Percentiles rank a stretch among this genome's conserved stretches.
Conservation (phyloP, 1,140 invertebrate genomes). For the Muscidifurax raptorellus region DNA sequence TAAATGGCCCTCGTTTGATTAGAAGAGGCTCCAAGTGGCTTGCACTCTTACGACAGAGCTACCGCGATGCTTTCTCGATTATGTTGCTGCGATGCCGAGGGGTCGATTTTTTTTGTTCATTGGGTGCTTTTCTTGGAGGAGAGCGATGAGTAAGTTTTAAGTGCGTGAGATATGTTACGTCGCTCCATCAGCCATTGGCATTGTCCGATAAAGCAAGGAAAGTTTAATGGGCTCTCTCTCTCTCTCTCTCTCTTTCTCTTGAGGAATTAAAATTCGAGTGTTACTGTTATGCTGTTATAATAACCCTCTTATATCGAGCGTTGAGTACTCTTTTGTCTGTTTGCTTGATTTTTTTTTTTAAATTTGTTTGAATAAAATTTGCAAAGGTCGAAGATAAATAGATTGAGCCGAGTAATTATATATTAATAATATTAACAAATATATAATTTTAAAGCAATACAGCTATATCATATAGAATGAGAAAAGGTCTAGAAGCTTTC, state of each 20-base stretch:
- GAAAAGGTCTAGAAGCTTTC: too few species aligned
- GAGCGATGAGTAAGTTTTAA: constrained; percentile 17
- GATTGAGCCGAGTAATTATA: too few species aligned
- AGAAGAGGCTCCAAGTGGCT: neutral
- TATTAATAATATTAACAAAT: too few species aligned
- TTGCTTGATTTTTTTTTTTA: neutral
- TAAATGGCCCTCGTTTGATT: constrained; percentile 55
- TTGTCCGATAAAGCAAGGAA: constrained; percentile 23
- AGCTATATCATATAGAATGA: too few species aligned
- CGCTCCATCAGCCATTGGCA: neutral
- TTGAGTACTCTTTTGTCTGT: neutral
- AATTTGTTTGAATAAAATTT: neutral
- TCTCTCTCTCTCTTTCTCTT: neutral
- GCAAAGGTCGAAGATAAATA: too few species aligned
- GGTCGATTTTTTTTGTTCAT: neutral
- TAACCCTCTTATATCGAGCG: neutral
- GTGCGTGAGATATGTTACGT: neutral
- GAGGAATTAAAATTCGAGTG: neutral
- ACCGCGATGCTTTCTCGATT: constrained; percentile 9
- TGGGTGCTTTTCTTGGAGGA: neutral
- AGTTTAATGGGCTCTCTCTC: neutral
- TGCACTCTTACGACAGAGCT: neutral
- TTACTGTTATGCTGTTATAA: neutral
- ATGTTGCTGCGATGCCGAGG: neutral
- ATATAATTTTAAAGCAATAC: too few species aligned